Evolutionary conservation across 2,888 invertebrate genomes (phyloP), one percentile per base, ranked within the genome.

Genomic region (Sycophila texana): DNA sequence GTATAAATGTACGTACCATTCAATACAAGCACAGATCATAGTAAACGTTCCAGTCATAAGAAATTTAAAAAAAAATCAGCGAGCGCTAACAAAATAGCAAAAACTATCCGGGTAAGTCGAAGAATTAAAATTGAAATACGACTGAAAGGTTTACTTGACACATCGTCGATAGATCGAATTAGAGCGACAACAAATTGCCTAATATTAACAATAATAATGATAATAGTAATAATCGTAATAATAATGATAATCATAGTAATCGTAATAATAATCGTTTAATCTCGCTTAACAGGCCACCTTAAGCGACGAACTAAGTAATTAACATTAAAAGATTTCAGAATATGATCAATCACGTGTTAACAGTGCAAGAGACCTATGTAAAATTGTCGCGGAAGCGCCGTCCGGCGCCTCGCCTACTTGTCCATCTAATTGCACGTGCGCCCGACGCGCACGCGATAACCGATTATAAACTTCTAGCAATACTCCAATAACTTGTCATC

Each of bases 381-480:
- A 74, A 74, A 66, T 74, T 49, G 57, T 66, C 57, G 57, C 20
- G 49, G 66, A 66, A 66, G 53, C 55, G 39, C 61, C 49, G 51
- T n/a, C 51, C 18, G 30, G 47, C 63, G 47, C 39, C 16, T 63
- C 30, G n/a, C n/a, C 16, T 1, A 13, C 4, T 53, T 39, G 39
- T 53, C 16, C 53, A 53, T 26, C 53, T n/a, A 22, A 60, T 60
- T 60, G 13, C 22, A 57, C 26, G 18, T 12, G n/a, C n/a, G 12
- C 26, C 3, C 47, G 49, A 39, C 71, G 58, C 71, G 47, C 22
- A 20, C 71, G 71, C 58, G 58, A 71, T 71, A 72, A 72, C 61
- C 49, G 57, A 13, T 22, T 39, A 74, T 74, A 74, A 74, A 74
- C 58, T 66, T 74, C 66, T 66, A 67, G 66, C 57, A 74, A 74